A percentile compares a stretch with the other conserved stretches of the same genome.
phyloP scores from a whole-genome alignment of 2,113 vertebrate species.

The Alexandromys fortis region DNA sequence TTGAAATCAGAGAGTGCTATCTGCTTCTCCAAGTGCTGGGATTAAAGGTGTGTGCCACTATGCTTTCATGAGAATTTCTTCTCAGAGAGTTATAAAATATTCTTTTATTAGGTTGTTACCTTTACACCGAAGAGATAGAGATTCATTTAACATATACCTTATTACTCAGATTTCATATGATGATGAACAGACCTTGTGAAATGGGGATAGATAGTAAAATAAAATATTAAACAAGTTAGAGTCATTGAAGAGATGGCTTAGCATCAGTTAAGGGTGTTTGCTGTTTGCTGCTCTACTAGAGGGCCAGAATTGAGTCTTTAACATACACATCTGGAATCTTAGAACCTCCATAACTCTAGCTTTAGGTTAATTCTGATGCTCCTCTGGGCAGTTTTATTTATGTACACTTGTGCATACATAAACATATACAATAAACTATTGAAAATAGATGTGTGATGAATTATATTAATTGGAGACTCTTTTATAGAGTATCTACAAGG shows the following conservation, averaged over 20 bases:
- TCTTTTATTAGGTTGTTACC: background rate
- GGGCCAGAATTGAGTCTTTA: background rate
- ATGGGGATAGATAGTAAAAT: background rate
- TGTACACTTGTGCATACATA: background rate
- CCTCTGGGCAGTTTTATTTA: background rate
- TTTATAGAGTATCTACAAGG: background rate
- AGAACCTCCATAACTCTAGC: background rate
- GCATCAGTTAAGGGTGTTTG: background rate
- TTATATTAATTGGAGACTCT: background rate
- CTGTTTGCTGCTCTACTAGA: background rate
- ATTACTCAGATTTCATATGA: background rate
- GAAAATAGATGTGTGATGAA: background rate
- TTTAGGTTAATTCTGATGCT: background rate
- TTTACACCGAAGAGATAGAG: background rate
- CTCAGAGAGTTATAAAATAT: background rate
- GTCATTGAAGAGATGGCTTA: background rate
- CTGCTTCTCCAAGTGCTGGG: background rate
- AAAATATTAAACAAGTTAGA: background rate
- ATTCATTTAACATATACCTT: background rate
- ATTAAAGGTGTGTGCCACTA: too few species aligned
- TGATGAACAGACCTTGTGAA: background rate
- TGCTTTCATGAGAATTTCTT: background rate
- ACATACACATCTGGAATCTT: background rate
- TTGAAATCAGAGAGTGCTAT: background rate
- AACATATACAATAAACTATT: background rate